Evolutionary conservation across 2,888 invertebrate genomes (phyloP), one percentile per base, ranked within the genome.

Genomic region (Netelia inedita): DNA sequence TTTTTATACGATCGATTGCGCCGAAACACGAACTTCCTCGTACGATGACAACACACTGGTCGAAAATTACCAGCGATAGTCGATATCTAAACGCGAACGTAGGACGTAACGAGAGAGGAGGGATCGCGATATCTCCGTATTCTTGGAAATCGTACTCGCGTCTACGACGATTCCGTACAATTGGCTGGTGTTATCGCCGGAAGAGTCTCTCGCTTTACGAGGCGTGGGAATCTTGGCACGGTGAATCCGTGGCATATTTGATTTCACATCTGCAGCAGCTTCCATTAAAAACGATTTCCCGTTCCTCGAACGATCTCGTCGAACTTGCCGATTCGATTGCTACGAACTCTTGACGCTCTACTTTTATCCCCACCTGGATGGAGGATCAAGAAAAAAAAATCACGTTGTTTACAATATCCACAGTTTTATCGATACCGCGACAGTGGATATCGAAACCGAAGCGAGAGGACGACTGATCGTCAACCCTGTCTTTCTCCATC

Each of bases 211-310:
- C 46, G 61, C 46, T 23, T 59, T 46, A 28, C 61, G 16, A 73
- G 61, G 10, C 16, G 59, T 61, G 46, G 61, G 61, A 73, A 73
- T 61, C 61, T 73, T 73, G 73, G 73, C 73, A 61, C 43, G 43
- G 23, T 59, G 23, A 73, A 43, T 46, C 61, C 21, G 61, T 73
- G 59, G 73, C 59, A 73, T 73, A 73, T 73, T 73, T 59, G 61
- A 73, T 73, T 61, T 43, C 61, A 55, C 72, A 16, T 59, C 61
- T 73, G 61, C 61, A 46, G 35, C 46, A 73, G 46, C 16, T 73
- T 61, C 61, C 59, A 73, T 73, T 73, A 73, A 61, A 46, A 46
- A 46, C 61, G 43, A 73, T 61, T 61, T 59, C 59, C 23, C 46
- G 21, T 73, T 23, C 23, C 28, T n/a, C 16, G 16, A 59, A 46